Evolutionary conservation across 2,888 invertebrate genomes (phyloP).

Genomic region (Dasypolia templi): DNA sequence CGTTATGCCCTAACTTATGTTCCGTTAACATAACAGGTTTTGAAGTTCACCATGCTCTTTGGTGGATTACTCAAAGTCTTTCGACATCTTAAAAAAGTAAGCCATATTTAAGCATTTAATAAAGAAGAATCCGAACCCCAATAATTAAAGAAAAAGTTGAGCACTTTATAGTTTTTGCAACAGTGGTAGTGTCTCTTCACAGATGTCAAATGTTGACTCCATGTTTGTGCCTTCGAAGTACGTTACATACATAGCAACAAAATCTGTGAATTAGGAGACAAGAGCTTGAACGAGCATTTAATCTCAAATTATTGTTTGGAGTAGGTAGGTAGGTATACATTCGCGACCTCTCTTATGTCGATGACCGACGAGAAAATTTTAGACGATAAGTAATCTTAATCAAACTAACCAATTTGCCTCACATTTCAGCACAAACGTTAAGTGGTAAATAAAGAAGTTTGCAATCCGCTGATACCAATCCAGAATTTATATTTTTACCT

Average conservation of each 20-base stretch:
- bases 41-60: constrained; percentile 11
- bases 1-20: background rate
- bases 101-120: background rate
- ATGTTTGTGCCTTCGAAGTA: background rate
- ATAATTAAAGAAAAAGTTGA: background rate
- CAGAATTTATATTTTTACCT: constrained; percentile 2
- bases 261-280: background rate
- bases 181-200: background rate
- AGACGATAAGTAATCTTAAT: constrained; percentile 41
- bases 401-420: constrained; percentile 31
- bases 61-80: constrained; percentile 3
- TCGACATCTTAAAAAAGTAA: background rate
- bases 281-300: background rate
- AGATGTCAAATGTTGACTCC: background rate
- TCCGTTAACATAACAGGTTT: constrained; percentile 18
- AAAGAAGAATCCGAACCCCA: background rate
- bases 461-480: background rate
- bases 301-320: constrained; percentile 19
- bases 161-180: background rate
- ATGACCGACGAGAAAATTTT: constrained; percentile 37
- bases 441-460: constrained; percentile 23
- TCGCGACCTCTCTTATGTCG: constrained; percentile 34
- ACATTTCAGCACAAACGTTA: constrained; percentile 9
- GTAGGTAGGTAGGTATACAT: background rate
- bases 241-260: background rate